Evolutionary conservation across 2,888 invertebrate species (phyloP).

Genomic region (Drosophila emarginata): DNA sequence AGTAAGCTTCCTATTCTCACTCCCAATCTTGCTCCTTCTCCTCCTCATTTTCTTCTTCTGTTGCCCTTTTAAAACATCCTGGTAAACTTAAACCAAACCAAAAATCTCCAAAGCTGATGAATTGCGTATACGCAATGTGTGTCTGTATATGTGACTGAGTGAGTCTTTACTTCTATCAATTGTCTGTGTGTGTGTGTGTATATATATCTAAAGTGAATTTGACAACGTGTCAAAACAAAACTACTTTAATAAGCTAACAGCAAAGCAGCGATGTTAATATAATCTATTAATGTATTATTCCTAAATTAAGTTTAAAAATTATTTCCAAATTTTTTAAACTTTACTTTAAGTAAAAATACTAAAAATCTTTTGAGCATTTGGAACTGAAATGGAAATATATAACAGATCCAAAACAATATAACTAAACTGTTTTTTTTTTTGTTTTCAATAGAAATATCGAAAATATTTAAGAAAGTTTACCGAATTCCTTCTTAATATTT

Average conservation of each 20-base stretch:
- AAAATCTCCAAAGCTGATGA: conserved; percentile 45
- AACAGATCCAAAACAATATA: background rate
- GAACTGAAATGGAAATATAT: no score
- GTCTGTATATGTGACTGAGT: background rate
- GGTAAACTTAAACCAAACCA: conserved; percentile 10
- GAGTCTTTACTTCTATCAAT: background rate
- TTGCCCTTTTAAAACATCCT: background rate
- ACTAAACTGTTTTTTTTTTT: no score
- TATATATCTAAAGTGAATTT: conserved; percentile 57
- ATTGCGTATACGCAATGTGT: conserved; percentile 45
- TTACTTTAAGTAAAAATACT: background rate
- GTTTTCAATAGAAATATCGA: no score
- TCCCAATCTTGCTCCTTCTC: background rate
- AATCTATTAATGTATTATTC: background rate
- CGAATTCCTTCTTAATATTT: no score
- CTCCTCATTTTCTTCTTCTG: no score
- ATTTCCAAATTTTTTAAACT: background rate
- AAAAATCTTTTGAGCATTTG: background rate
- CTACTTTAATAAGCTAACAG: conserved; percentile 63
- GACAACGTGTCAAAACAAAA: conserved; percentile 69
- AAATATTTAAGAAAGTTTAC: no score
- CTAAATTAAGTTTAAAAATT: background rate
- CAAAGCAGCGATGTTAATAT: conserved; percentile 41
- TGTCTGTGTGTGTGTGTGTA: background rate
- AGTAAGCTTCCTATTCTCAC: conserved; percentile 35